Base-by-base conservation (phyloP, 2,113 vertebrate species). In the Cololabis saira region DNA sequence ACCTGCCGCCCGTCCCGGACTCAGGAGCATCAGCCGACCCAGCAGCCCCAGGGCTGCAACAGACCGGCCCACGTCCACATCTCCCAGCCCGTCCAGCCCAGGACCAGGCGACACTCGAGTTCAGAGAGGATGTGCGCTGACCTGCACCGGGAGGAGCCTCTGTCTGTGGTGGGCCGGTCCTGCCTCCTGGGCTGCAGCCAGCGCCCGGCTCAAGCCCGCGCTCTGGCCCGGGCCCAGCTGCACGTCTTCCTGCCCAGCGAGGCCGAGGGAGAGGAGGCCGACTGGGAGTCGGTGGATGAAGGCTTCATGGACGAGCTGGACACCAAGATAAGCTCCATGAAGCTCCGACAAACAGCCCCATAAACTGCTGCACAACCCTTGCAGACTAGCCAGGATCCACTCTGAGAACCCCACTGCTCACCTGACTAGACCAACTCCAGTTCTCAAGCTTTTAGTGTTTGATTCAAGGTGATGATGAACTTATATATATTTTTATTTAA, bases 161-260 rank as follows among this genome's bases (percentile, higher is more conserved):
- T 94, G 58, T 83, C 79, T 0, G 81, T 93, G 21, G 61, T 81
- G 3, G 93, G 92, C 48, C 89, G 55, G 19, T 85, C 85, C 0
- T 92, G 90, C 59, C 73, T 87, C 17, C 80, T 60, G 1, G 48
- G 61, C 24, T 61, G 68, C 56, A 4, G 72, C 22, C 72, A 53
- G 1, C 78, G 77, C 2, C 42, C 61, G 0, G 2, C 65, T 12
- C n/a, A 41, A 66, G 3, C 12, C 22, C 0, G 43, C 68, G 44
- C 69, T 40, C 54, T 61, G 0, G 40, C 60, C 40, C 90, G 90
- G 44, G 66, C 81, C 12, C 90, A 93, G 78, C 83, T 94, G 4
- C 93, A 94, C 0, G 81, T 94, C 33, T 94, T 93, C 48, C 62
- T 94, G 18, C 94, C 93, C 41, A 81, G 72, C 0, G 90, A 89